Evolutionary conservation across 2,113 vertebrate species (phyloP).

Genomic region (Holacanthus passer): DNA sequence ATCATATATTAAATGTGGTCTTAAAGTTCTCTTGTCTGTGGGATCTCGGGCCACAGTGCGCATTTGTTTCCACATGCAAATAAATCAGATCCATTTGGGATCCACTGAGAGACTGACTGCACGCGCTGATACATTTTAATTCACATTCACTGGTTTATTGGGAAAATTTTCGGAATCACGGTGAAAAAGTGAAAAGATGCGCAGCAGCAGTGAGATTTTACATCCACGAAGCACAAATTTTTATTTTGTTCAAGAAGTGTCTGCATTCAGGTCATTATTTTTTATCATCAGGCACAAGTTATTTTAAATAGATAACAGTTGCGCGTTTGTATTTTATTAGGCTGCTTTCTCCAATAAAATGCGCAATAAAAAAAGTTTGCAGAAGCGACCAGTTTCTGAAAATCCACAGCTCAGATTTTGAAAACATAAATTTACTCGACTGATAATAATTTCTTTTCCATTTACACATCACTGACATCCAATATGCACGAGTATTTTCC

Average conservation of each 20-base stretch:
- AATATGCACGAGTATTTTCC: background rate
- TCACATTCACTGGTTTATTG: slow-evolving; percentile 11
- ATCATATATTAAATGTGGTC: background rate
- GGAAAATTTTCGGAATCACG: background rate
- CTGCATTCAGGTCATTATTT: background rate
- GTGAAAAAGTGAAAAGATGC: slow-evolving; percentile 6
- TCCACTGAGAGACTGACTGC: background rate
- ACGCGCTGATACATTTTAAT: background rate
- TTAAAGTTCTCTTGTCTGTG: background rate
- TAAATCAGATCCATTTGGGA: background rate
- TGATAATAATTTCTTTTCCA: background rate
- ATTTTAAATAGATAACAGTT: background rate
- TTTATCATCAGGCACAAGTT: background rate
- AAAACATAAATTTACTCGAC: background rate
- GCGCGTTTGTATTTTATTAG: background rate
- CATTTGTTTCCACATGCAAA: background rate
- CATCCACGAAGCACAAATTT: background rate
- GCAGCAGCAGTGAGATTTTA: background rate
- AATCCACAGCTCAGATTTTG: background rate
- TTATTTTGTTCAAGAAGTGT: slow-evolving; percentile 9
- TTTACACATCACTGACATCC: background rate
- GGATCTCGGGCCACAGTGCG: slow-evolving; percentile 21
- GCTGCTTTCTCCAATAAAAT: background rate
- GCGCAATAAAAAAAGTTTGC: slow-evolving; percentile 41
- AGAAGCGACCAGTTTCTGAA: slow-evolving; percentile 1